Evolutionary conservation across 2,797 vertebrate genomes (phyloP), one percentile per base, ranked within the genome.

Genomic region (Echeneis naucrates): DNA sequence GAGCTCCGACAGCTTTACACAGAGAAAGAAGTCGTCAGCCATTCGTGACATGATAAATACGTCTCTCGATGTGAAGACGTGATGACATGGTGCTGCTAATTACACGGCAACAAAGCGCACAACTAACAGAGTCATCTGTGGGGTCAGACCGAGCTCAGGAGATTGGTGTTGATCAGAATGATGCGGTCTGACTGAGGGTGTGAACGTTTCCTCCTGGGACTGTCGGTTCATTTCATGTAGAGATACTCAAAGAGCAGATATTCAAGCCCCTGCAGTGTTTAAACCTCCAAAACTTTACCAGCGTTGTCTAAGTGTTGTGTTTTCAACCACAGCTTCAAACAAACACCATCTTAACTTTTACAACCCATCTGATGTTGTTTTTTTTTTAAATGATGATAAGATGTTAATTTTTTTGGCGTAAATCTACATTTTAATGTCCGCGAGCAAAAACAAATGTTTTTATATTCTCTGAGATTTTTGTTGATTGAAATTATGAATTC

Each of bases 1-100:
- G 19, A 45, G 77, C 48, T 30, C 57, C 14, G 23, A 44, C 51
- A 24, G 50, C 21, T 65, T 24, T 30, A 76, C 9, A 10, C 50
- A 37, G 59, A 80, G 44, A 62, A 60, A 23, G 35, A 77, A 66
- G 19, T 17, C 23, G 68, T 69, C 72, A 48, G 60, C 70, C 75
- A 47, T 42, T 66, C 44, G n/a, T n/a, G 58, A 72, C 67, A 69
- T 38, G 52, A 56, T 24, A 57, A 66, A 64, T 58, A 60, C 10
- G 12, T 16, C 35, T 1, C 0, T 35, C 11, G 35, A 24, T 47
- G 57, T 14, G 47, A 37, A 59, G 58, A 73, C 21, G 21, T 64
- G 75, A 51, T 50, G 64, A 78, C 8, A 42, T 52, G 24, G 58
- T 4, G 40, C 35, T 5, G 30, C 40, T 80, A 56, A 66, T 74